Evolutionary conservation across 2,888 invertebrate genomes (phyloP), one percentile per base, ranked within the genome.

Genomic region (Sussaba pulchella): DNA sequence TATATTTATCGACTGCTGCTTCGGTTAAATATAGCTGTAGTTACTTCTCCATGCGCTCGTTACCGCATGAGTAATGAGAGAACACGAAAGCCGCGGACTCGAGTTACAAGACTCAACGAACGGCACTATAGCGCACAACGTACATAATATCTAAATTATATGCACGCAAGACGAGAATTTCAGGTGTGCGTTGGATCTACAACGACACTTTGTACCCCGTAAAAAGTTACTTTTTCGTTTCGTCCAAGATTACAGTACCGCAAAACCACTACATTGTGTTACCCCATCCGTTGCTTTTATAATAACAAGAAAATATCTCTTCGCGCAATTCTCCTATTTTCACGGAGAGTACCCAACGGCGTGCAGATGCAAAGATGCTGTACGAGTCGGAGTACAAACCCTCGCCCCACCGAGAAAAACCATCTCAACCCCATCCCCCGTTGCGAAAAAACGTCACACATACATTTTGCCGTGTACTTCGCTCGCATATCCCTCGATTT

Each of bases 351-450:
- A 67, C 26, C 54, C n/a, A 24, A n/a, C 26, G 52, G 52, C 8
- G 10, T 54, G 24, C 24, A 41, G n/a, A n/a, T 54, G 41, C 41
- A 21, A 69, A 69, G 41, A 69, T 41, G 54, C 54, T 41, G 10
- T 19, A 50, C 47, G 52, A n/a, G 67, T 39, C 6, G 6, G 31
- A 47, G 67, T 19, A n/a, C 24, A 12, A 66, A 21, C 39, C 67
- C n/a, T n/a, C n/a, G 21, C 21, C 19, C 39, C 39, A 9, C 24
- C 41, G 67, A 69, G 41, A 14, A 54, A 50, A 39, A 39, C 52
- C n/a, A n/a, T n/a, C 17, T 69, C 67, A 69, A 69, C 54, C 67
- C 67, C 52, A 69, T 69, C 67, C 31, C 50, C 36, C 19, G 31
- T 10, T 24, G 17, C 50, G 39, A 39, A 67, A 43, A 26, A 43